Conservation (phyloP, 2,113 vertebrate species). For the Eublepharis macularius region DNA sequence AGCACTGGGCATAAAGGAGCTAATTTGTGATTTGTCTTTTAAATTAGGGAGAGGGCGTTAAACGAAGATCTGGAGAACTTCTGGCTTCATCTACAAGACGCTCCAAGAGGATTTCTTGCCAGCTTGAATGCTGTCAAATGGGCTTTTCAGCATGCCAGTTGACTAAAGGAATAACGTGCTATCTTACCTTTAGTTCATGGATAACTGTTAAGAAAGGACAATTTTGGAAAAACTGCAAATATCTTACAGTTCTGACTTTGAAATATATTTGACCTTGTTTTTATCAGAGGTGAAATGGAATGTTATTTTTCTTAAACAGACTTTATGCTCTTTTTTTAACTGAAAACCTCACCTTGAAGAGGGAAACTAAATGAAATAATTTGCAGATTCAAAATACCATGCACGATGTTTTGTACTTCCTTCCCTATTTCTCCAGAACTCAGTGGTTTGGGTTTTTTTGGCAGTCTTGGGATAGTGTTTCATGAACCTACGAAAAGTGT, state of each 20-base stretch:
- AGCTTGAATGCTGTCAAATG: conserved; percentile 22
- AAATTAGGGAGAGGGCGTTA: conserved; percentile 75
- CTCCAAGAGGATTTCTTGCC: conserved; percentile 8
- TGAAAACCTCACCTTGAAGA: conserved; percentile 39
- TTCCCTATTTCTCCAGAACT: neutral
- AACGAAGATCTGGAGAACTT: neutral
- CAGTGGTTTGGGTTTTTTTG: neutral
- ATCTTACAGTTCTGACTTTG: neutral
- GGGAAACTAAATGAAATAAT: conserved; percentile 30
- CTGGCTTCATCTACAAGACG: conserved; percentile 28
- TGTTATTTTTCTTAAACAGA: conserved; percentile 23
- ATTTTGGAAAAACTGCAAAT: conserved; percentile 16
- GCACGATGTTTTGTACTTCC: neutral
- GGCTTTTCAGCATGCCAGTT: conserved; percentile 23
- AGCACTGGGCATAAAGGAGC: neutral
- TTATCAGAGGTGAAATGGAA: conserved; percentile 30
- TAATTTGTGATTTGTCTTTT: conserved; percentile 45
- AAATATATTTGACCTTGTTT: conserved; percentile 1
- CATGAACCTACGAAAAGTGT: neutral
- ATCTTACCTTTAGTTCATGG: neutral
- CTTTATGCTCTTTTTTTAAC: conserved; percentile 41
- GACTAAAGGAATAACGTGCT: conserved; percentile 12
- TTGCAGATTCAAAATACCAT: neutral
- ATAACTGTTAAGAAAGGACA: neutral
- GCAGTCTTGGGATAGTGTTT: neutral